Evolutionary conservation across 2,113 vertebrate genomes (phyloP).

Genomic region (Grantiella picta): DNA sequence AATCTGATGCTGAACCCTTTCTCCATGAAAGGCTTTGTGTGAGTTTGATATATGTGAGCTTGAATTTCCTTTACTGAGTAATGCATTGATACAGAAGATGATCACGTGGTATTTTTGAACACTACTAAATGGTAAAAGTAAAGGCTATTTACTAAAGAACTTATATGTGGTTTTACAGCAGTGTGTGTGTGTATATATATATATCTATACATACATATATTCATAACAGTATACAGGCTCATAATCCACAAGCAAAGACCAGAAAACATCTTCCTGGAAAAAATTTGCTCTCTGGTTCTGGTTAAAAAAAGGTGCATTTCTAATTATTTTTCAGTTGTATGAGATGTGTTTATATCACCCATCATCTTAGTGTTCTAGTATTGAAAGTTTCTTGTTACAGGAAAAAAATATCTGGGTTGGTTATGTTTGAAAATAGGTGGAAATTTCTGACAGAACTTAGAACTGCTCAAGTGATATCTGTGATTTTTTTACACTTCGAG

Average conservation of each 20-base stretch:
- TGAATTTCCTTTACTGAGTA: background rate
- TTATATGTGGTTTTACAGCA: background rate
- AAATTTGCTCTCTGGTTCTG: background rate
- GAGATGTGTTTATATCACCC: background rate
- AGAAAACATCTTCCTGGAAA: background rate
- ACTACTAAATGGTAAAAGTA: background rate
- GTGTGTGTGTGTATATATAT: accelerated
- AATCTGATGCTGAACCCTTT: background rate
- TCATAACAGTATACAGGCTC: accelerated
- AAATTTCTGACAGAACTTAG: background rate
- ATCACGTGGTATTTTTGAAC: background rate
- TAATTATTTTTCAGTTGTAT: background rate
- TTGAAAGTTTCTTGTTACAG: background rate
- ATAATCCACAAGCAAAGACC: background rate
- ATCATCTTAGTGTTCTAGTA: background rate
- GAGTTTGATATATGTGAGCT: background rate
- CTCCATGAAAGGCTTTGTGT: background rate
- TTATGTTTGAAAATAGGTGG: background rate
- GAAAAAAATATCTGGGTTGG: background rate
- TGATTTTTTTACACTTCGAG: background rate
- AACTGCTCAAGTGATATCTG: background rate
- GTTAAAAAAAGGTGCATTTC: background rate
- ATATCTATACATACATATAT: accelerated
- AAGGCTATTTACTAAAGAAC: background rate
- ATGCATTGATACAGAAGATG: background rate